Base-by-base conservation (phyloP, 2,797 vertebrate species). In the Mastacembelus armatus region DNA sequence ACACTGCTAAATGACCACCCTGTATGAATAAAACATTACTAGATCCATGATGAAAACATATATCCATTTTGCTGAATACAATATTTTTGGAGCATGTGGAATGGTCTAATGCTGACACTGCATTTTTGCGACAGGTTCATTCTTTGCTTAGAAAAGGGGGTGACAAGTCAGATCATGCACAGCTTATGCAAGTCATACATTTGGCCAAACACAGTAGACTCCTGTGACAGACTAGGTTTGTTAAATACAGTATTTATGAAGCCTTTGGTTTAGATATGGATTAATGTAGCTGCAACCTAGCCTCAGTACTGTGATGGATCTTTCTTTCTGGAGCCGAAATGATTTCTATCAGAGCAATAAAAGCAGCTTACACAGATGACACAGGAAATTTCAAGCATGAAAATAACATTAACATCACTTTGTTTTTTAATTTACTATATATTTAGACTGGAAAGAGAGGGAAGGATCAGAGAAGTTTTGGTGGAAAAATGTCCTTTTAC, bases 21-120 rank as follows among this genome's bases (percentile, higher is more conserved):
- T 51, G 61, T 69, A 80, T 85, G 63, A 84, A 82, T 84, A 81
- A 85, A 85, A 84, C 79, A 89, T 83, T 2, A 15, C 39, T 40
- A 16, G 4, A 51, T 61, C 64, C 59, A 54, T 78, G 72, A 85
- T 81, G 66, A 78, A 76, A 79, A 74, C 75, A 84, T 47, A 57
- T 42, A 57, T 70, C 67, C 56, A 27, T 71, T 75, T 76, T 76
- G 80, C 83, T 81, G 75, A 85, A 68, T 71, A 71, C 59, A 79
- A 66, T 69, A 76, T 84, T 77, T 33, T 77, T 33, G 44, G 45
- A 52, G 73, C 61, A 52, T 61, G 65, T 52, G 57, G 39, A 84
- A 42, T 52, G 52, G 65, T 32, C 79, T 51, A n/a, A 9, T 63
- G 86, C 86, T 85, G 83, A 88, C 67, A 73, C 62, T 27, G 84